Evolutionary conservation across 2,113 vertebrate genomes (phyloP), one percentile per base, ranked within the genome.

Genomic region (Gavia stellata): DNA sequence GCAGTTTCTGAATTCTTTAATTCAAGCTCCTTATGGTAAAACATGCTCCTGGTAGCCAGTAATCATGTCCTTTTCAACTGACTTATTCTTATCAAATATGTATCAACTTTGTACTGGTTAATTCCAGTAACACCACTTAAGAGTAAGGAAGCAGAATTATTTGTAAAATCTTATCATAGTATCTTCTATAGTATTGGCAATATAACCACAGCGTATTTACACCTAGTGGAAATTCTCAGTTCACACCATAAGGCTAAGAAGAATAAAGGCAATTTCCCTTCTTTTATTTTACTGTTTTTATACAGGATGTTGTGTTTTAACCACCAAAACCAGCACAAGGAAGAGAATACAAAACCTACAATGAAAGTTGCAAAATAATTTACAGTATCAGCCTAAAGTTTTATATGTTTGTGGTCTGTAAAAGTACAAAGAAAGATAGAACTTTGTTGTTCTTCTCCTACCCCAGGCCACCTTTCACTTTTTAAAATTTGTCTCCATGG

Each of bases 261-360:
- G 65, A 92, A 94, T 45, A 85, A 92, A 92, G 49, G 52, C 83
- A 79, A 68, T 45, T 94, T 89, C 31, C 68, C 49, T 88, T 50
- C 17, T 90, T 95, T 96, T 91, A 94, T 91, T 94, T 91, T 50
- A 75, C n/a, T 63, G 23, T 2, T 78, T 92, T 91, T 56, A 87
- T 52, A 95, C 61, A 91, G 61, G n/a, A n/a, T n/a, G n/a, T n/a
- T n/a, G n/a, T n/a, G n/a, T n/a, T n/a, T n/a, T n/a, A n/a, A n/a
- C n/a, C n/a, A n/a, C n/a, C n/a, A n/a, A n/a, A n/a, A n/a, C n/a
- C n/a, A n/a, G n/a, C n/a, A n/a, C n/a, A n/a, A n/a, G n/a, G 47
- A 91, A 59, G 47, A 91, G 19, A 33, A 93, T 72, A 88, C 70
- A 95, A 93, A 96, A 82, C 53, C 91, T 86, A 55, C 53, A 91